A percentile compares a stretch with the other conserved stretches of the same genome.
Conservation (phyloP, 2,113 vertebrate genomes). For the Shinisaurus crocodilurus region DNA sequence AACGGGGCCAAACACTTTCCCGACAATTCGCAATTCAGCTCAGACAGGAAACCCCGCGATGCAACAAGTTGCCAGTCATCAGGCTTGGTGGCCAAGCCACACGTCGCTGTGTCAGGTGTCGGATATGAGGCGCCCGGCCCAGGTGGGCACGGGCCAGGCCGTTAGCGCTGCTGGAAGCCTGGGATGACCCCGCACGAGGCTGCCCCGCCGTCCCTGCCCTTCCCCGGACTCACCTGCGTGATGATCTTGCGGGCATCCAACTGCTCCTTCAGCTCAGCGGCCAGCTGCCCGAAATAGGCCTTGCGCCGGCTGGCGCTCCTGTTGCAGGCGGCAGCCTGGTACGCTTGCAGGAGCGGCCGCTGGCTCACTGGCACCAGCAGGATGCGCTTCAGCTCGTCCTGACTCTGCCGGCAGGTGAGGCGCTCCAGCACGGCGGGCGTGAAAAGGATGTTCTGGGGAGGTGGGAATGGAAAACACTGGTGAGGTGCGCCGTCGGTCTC, state of each 20-base stretch:
- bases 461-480: no score
- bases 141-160: accelerated
- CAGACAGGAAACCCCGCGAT: no score
- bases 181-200: no score
- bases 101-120: background rate
- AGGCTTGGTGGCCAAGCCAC: background rate
- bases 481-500: no score
- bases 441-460: conserved; percentile 85
- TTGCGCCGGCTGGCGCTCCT: conserved; percentile 68
- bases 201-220: accelerated
- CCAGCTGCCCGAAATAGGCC: conserved; percentile 83
- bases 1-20: background rate
- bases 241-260: conserved; percentile 80
- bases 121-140: no score
- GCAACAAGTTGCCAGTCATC: background rate
- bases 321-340: conserved; percentile 76
- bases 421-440: conserved; percentile 82
- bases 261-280: conserved; percentile 83
- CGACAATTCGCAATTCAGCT: no score
- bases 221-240: conserved; percentile 79
- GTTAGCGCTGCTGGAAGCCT: background rate
- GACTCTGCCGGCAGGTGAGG: conserved; percentile 82
- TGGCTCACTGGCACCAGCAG: conserved; percentile 76
- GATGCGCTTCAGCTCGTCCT: conserved; percentile 76
- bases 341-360: conserved; percentile 73